These are phyloP conservation scores for Agriopis marginaria DNA, from an alignment of 2,888 invertebrate genomes.

Conservation along the genomic window DNA sequence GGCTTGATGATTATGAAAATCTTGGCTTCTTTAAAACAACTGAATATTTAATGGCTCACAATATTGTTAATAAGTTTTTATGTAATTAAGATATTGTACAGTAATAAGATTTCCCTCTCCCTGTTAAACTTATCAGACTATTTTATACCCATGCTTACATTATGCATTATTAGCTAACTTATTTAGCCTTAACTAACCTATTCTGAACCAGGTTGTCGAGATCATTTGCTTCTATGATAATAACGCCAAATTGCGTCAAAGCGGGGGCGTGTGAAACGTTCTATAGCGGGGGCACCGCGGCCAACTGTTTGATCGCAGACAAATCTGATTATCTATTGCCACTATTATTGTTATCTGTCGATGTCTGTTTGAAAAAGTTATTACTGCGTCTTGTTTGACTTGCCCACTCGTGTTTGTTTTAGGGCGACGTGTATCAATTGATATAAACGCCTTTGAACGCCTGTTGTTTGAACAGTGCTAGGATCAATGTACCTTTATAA, in stretches of 20 bases:
- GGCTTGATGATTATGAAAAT: too few species aligned
- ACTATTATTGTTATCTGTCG: slow-evolving; percentile 41
- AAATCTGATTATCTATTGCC: slow-evolving; percentile 52
- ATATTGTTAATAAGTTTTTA: too few species aligned
- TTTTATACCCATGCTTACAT: neutral
- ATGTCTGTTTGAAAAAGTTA: slow-evolving; percentile 40
- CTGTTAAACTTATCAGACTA: neutral
- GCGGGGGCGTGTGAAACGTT: slow-evolving; percentile 32
- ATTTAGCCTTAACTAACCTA: neutral
- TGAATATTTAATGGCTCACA: neutral
- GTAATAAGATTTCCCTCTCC: neutral
- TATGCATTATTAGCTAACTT: slow-evolving; percentile 13
- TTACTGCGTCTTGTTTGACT: slow-evolving; percentile 40
- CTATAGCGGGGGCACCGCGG: slow-evolving; percentile 43
- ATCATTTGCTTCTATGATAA: too few species aligned
- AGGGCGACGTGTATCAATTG: slow-evolving; percentile 22
- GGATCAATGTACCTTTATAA: neutral
- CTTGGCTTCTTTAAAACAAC: neutral
- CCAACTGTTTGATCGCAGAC: slow-evolving; percentile 52
- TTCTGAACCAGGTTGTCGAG: neutral
- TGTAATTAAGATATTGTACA: neutral
- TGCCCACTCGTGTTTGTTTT: slow-evolving; percentile 27
- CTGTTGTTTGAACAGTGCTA: slow-evolving; percentile 14
- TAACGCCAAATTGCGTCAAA: slow-evolving; percentile 48
- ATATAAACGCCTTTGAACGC: slow-evolving; percentile 38